phyloP scores from a whole-genome alignment of 2,888 invertebrate genomes.

The Sarcophaga caerulescens region DNA sequence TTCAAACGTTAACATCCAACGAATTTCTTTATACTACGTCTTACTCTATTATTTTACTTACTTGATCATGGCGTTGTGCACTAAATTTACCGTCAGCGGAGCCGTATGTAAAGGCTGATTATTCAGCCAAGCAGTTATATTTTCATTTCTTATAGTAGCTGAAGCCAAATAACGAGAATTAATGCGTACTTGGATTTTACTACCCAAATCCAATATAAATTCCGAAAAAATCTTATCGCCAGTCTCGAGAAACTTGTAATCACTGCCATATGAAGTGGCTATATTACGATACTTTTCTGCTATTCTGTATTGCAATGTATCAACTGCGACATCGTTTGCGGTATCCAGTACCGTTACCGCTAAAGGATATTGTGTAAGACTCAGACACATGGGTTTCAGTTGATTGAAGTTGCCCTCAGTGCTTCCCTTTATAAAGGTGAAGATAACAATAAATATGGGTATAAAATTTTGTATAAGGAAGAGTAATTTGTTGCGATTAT shows the following conservation, averaged over 20 bases:
- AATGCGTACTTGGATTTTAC: slow-evolving; percentile 79
- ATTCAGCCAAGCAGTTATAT: slow-evolving; percentile 88
- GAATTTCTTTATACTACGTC: too few species aligned
- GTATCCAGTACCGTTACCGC: slow-evolving; percentile 75
- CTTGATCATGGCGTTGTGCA: slow-evolving; percentile 85
- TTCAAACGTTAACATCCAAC: too few species aligned
- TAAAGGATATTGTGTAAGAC: slow-evolving; percentile 73
- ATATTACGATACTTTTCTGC: slow-evolving; percentile 71
- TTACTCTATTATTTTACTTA: slow-evolving; percentile 58
- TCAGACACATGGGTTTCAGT: slow-evolving; percentile 81
- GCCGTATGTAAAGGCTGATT: slow-evolving; percentile 90
- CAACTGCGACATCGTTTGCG: not conserved
- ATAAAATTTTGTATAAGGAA: slow-evolving; percentile 86
- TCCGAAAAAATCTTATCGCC: slow-evolving; percentile 66
- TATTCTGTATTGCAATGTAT: slow-evolving; percentile 59
- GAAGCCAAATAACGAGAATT: slow-evolving; percentile 83
- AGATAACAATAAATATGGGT: slow-evolving; percentile 85
- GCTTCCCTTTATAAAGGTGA: slow-evolving; percentile 85
- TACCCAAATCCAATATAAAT: slow-evolving; percentile 74
- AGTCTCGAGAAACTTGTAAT: slow-evolving; percentile 69
- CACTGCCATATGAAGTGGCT: slow-evolving; percentile 69
- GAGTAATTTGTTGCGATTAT: slow-evolving; percentile 86
- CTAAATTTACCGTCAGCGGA: slow-evolving; percentile 85
- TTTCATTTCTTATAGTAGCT: slow-evolving; percentile 80
- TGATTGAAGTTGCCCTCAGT: slow-evolving; percentile 80